phyloP scores from a whole-genome alignment of 1,140 invertebrate species.

The Drosophila kurseongensis region DNA sequence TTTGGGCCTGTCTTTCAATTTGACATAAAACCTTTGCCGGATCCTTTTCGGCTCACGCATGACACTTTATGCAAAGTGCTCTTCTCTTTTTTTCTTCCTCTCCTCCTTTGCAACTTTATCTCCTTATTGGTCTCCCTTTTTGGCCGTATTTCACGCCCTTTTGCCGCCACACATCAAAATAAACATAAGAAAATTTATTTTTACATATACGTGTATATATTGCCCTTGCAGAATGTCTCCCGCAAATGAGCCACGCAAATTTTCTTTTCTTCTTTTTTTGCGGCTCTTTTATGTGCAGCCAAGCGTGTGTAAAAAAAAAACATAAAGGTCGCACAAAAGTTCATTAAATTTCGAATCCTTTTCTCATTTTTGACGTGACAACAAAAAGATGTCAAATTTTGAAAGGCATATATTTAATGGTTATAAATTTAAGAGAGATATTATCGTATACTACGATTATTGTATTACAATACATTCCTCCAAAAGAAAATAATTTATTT shows the following conservation, averaged over 20 bases:
- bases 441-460: too few species aligned
- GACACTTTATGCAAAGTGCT: slow-evolving; percentile 74
- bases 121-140: slow-evolving; percentile 8
- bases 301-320: slow-evolving; percentile 53
- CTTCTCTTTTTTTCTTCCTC: slow-evolving; percentile 3
- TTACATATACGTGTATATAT: slow-evolving; percentile 15
- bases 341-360: slow-evolving; percentile 73
- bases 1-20: slow-evolving; percentile 71
- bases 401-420: not conserved
- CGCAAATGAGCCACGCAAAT: slow-evolving; percentile 60
- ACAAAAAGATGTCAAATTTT: slow-evolving; percentile 40
- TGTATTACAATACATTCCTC: too few species aligned
- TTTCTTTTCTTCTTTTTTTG: slow-evolving; percentile 11
- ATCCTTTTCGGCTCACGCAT: slow-evolving; percentile 48
- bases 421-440: too few species aligned
- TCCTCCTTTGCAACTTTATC: not conserved
- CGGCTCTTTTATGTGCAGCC: slow-evolving; percentile 61
- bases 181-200: slow-evolving; percentile 55
- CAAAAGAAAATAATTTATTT: too few species aligned
- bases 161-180: slow-evolving; percentile 72
- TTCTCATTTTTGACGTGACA: slow-evolving; percentile 26
- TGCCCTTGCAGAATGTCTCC: slow-evolving; percentile 24
- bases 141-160: slow-evolving; percentile 69
- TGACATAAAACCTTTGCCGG: slow-evolving; percentile 76
- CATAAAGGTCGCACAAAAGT: slow-evolving; percentile 36